A percentile compares a stretch with the other conserved stretches of the same genome.
These are phyloP conservation scores for Sipunculus nudus DNA, from an alignment of 2,888 invertebrate genomes.

Conservation along the genomic window DNA sequence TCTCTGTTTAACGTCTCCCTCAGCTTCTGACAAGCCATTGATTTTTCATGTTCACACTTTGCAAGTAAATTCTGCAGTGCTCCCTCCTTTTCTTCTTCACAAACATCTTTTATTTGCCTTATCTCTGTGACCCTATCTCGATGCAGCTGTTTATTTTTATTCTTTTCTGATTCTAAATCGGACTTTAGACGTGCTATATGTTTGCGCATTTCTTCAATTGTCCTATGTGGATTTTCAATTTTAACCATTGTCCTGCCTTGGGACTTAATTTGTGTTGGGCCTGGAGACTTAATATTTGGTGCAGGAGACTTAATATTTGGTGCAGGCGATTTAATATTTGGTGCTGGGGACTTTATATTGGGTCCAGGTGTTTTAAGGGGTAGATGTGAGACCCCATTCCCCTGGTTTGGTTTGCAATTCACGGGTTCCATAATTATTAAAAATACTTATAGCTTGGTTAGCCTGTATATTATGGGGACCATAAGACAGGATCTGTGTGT, in stretches of 20 bases:
- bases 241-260: conserved; percentile 1
- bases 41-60: conserved; percentile 45
- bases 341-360: no score
- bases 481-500: no score
- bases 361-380: no score
- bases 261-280: no score
- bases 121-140: conserved; percentile 54
- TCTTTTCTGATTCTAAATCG: conserved; percentile 54
- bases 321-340: no score
- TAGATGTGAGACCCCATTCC: no score
- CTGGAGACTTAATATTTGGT: no score
- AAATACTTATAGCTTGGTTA: no score
- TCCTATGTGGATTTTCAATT: conserved; percentile 17
- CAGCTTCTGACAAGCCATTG: conserved; percentile 46
- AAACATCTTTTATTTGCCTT: conserved; percentile 46
- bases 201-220: conserved; percentile 25
- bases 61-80: conserved; percentile 43
- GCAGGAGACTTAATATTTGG: no score
- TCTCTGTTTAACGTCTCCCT: conserved; percentile 49
- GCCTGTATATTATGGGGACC: no score
- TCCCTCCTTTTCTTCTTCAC: conserved; percentile 47
- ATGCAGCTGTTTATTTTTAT: conserved; percentile 48
- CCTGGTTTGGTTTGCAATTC: no score
- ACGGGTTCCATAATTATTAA: no score
- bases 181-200: conserved; percentile 30